Conservation (phyloP, 2,113 vertebrate species). For the Lepisosteus osseus region DNA sequence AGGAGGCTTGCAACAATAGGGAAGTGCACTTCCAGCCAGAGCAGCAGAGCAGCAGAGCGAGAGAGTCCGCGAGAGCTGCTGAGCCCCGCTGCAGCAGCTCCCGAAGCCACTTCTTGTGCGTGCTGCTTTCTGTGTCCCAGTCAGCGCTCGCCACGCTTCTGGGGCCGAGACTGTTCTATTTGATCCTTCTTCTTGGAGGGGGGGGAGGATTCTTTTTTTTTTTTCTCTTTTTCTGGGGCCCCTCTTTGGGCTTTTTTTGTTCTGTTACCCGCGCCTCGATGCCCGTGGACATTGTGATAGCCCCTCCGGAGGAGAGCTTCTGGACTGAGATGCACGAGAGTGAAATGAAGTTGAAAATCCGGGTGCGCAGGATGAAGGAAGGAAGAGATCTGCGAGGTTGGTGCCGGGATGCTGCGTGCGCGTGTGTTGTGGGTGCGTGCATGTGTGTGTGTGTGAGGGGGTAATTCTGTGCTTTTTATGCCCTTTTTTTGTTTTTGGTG, state of each 20-base stretch:
- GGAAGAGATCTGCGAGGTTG: conserved; percentile 82
- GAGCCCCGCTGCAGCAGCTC: background rate
- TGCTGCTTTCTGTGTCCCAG: too few relatives aligned
- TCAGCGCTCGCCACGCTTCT: background rate
- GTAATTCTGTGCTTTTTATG: too few relatives aligned
- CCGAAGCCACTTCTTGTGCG: too few relatives aligned
- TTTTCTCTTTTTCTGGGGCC: conserved; percentile 9
- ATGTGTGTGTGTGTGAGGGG: background rate
- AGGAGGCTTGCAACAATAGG: conserved; percentile 67
- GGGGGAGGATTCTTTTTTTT: conserved; percentile 10
- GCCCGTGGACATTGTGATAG: conserved; percentile 79
- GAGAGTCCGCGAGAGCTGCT: conserved; percentile 23
- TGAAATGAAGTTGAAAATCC: conserved; percentile 88
- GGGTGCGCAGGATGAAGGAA: conserved; percentile 85
- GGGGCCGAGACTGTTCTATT: conserved; percentile 13
- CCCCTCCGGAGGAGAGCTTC: conserved; percentile 74
- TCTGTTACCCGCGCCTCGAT: conserved; percentile 55
- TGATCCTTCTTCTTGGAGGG: conserved; percentile 7
- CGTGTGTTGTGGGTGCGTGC: conserved; percentile 4
- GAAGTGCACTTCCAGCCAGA: conserved; percentile 60
- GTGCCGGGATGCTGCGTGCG: conserved; percentile 46
- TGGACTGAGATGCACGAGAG: conserved; percentile 76
- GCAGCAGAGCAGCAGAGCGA: conserved; percentile 52
- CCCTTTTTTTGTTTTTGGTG: background rate
- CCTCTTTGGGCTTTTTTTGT: conserved; percentile 37